Percentiles rank a stretch among this genome's conserved stretches.
phyloP scores from a whole-genome alignment of 2,797 vertebrate genomes.

The Microctenopoma lineatum region DNA sequence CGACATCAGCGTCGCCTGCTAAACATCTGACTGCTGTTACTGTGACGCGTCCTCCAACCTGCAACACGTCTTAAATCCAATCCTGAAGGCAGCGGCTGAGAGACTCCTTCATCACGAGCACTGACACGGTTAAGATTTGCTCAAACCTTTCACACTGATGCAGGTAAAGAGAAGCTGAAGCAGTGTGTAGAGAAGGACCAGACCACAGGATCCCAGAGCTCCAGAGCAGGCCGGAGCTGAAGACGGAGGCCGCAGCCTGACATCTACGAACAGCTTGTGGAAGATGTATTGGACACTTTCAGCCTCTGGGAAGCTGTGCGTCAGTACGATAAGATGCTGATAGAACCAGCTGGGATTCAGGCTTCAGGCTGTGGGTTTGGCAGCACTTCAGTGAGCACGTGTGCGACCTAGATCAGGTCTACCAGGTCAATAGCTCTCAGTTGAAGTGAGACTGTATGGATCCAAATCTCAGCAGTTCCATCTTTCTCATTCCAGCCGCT shows the following conservation, averaged over 20 bases:
- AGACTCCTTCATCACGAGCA: no score
- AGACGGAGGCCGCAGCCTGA: neutral
- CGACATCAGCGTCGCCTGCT: no score
- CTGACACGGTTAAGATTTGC: no score
- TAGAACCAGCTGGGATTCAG: no score
- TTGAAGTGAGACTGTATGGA: conserved; percentile 25
- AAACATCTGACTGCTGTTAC: no score
- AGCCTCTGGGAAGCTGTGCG: conserved; percentile 6
- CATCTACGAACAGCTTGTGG: neutral
- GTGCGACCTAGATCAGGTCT: conserved; percentile 21
- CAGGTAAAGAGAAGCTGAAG: no score
- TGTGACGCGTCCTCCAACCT: no score
- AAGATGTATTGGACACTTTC: conserved; percentile 7
- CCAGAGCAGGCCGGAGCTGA: neutral
- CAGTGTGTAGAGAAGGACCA: no score
- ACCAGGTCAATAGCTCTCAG: conserved; percentile 22
- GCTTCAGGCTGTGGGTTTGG: conserved; percentile 27
- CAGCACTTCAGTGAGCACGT: neutral
- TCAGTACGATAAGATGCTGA: neutral
- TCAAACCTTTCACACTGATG: no score
- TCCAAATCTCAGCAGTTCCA: conserved; percentile 26
- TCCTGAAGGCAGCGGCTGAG: no score
- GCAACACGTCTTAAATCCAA: no score
- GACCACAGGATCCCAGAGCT: no score
- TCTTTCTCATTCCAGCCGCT: neutral